Base-by-base conservation (phyloP, 2,888 invertebrate species). In the Syrphus vitripennis region DNA sequence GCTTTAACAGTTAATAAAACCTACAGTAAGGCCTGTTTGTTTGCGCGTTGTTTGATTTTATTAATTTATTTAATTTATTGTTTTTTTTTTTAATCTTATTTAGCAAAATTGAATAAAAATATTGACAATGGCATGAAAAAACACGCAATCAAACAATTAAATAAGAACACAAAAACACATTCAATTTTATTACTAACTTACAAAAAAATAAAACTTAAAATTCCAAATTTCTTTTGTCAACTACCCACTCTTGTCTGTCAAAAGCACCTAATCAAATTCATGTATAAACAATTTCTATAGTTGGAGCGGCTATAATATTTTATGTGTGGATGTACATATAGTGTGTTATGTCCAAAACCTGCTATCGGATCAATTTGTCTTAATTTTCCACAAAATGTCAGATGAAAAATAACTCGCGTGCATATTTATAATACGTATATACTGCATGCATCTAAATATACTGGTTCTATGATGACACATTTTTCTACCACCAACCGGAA, bases 301-400 rank as follows among this genome's bases (percentile, higher is more conserved):
- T 45, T 34, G 34, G 67, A 50, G 5, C 3, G n/a, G 14, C 65
- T 48, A 4, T 65, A 48, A 42, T 59, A 4, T 24, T n/a, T 42
- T 42, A 16, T 42, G 24, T 45, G 48, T 34, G 57, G 16, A 19
- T 34, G 59, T 57, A 1, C 19, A 3, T 29, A 19, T 42, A 7
- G 34, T 42, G 21, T 50, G 14, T 24, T n/a, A 29, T 67, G 53
- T 76, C 45, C 16, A 59, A 59, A 80, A 84, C 83, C 67, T 21
- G 71, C 67, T 80, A 57, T 42, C 75, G 16, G 50, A 71, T 76
- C 76, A 84, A 80, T 84, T 84, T 80, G 70, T 80, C 83, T 84
- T 84, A 34, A 76, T 76, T 80, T 79, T 40, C 75, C 50, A 45
- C 45, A 71, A 63, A 59, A 48, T 67, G 80, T 71, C 72, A 29